Percentiles rank a stretch among this genome's conserved stretches.
Evolutionary conservation across 2,113 vertebrate species (phyloP).

Genomic region (Cheilinus undulatus): DNA sequence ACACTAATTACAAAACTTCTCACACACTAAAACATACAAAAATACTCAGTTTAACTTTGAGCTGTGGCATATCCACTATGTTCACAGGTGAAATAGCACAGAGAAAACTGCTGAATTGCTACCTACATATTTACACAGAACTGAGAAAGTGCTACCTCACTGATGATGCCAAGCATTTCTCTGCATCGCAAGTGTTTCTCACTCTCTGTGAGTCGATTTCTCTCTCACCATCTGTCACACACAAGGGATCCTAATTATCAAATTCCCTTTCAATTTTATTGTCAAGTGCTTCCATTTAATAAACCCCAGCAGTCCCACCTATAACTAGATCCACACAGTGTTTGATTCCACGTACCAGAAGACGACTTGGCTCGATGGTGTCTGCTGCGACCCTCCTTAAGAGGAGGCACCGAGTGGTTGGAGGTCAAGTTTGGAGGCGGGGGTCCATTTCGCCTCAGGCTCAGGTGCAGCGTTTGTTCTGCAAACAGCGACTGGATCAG

Average conservation of each 20-base stretch:
- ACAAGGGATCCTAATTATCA: neutral
- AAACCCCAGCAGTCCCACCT: neutral
- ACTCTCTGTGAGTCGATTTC: neutral
- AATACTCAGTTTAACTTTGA: neutral
- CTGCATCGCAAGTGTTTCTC: slow-evolving; percentile 7
- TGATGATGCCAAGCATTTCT: slow-evolving; percentile 9
- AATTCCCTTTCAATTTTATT: neutral
- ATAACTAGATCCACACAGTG: neutral
- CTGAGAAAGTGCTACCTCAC: neutral
- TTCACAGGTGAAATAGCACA: neutral
- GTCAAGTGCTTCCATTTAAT: neutral
- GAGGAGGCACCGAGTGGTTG: slow-evolving; percentile 70
- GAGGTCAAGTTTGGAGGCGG: slow-evolving; percentile 63
- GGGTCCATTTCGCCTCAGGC: slow-evolving; percentile 78
- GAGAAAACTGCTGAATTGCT: neutral
- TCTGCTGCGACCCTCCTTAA: slow-evolving; percentile 77
- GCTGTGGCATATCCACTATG: neutral
- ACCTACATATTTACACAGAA: neutral
- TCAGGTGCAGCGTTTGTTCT: slow-evolving; percentile 87
- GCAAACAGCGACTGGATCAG: slow-evolving; percentile 92
- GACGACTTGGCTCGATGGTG: slow-evolving; percentile 87
- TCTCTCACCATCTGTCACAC: slow-evolving; percentile 41
- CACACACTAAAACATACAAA: neutral
- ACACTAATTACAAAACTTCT: neutral
- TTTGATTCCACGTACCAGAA: slow-evolving; percentile 81